Percentiles rank a stretch among this genome's conserved stretches.
Conservation (phyloP, 2,888 invertebrate species). For the Seladonia tumulorum region DNA sequence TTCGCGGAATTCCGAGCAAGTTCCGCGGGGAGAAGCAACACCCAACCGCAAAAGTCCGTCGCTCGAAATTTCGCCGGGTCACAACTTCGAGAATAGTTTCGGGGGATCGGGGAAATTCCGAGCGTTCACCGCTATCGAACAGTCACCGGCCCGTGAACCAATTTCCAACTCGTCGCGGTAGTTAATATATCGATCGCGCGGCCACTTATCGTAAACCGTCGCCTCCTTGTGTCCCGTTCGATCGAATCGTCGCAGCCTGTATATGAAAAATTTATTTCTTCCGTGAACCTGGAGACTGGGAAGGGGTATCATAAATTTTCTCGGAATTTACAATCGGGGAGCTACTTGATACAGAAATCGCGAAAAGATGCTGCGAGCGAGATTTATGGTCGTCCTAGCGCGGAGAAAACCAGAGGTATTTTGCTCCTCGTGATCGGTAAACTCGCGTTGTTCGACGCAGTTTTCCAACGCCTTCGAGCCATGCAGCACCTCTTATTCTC, state of each 20-base stretch:
- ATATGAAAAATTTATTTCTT: conserved; percentile 2
- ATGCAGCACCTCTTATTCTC: neutral
- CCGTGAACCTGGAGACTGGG: too few species aligned
- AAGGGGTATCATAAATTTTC: neutral
- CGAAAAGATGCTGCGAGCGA: neutral
- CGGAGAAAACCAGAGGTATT: neutral
- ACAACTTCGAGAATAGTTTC: conserved; percentile 52
- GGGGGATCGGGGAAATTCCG: neutral
- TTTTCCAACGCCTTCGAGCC: neutral
- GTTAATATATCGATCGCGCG: conserved; percentile 17
- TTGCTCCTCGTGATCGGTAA: neutral
- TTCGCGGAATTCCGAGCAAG: conserved; percentile 53
- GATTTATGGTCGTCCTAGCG: neutral
- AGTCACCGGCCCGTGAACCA: conserved; percentile 5
- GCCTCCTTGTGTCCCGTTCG: neutral
- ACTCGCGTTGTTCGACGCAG: neutral
- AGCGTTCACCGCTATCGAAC: neutral
- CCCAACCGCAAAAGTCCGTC: neutral
- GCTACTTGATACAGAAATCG: neutral
- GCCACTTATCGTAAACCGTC: conserved; percentile 6
- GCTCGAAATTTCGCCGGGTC: conserved; percentile 32
- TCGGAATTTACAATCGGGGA: neutral
- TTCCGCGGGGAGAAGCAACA: neutral
- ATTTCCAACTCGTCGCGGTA: conserved; percentile 17
- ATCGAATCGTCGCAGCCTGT: conserved; percentile 8